Base-by-base conservation (phyloP, 2,797 vertebrate species). In the Petrocephalus schoutedeni region DNA sequence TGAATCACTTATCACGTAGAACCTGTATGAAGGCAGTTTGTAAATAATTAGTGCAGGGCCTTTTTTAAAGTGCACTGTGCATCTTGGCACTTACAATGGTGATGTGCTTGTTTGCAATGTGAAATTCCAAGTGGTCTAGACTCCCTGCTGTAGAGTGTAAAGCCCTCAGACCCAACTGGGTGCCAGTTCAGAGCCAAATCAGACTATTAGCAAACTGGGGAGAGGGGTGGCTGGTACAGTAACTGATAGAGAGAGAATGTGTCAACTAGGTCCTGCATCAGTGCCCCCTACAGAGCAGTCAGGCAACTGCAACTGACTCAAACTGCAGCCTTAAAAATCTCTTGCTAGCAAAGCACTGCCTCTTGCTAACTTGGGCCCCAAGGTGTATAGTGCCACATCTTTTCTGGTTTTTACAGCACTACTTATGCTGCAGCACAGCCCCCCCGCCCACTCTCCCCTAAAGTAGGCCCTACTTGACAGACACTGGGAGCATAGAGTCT, bases 91-190 rank as follows among this genome's bases (percentile, higher is more conserved):
- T 7, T 80, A 3, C 19, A n/a, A 5, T 49, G 41, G 7, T 1
- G 41, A 49, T 45, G 41, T 10, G 32, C 19, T 71, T 71, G 67
- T 74, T 80, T 80, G 41, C 74, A 80, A 49, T 21, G 74, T 21
- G 74, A 80, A 80, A 80, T 80, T 80, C 74, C 36, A 21, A 49
- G n/a, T n/a, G 74, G 74, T 80, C 74, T 45, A 8, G 74, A 80
- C 74, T 80, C 19, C 74, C 19, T n/a, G 36, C 74, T 49, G 74
- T 49, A 80, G 41, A 10, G 36, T 49, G 6, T 80, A 21, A 80
- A 49, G 74, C 36, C 19, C 8, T 80, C 74, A 80, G 41, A 49
- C 74, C 36, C 74, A 80, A 49, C 41, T 7, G 67, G 32, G 67
- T 36, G 67, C 67, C 67, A 41, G 36, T 74, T 16, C 28, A 36